Conservation (phyloP, 2,113 vertebrate genomes). For the Thunnus thynnus region DNA sequence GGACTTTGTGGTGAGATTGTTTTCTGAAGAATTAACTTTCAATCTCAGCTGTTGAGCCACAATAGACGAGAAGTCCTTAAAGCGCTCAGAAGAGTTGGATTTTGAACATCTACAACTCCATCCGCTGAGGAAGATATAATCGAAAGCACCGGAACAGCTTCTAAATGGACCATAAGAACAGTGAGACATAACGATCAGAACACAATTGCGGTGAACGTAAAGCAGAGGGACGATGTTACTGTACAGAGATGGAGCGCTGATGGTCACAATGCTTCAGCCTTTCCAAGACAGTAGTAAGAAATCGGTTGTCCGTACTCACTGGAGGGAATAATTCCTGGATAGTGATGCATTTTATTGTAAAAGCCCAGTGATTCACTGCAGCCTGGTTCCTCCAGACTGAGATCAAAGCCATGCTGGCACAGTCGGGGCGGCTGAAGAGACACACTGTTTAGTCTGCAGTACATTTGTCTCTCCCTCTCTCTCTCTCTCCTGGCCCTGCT, state of each 20-base stretch:
- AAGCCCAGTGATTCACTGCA: constrained; percentile 73
- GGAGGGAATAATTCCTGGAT: constrained; percentile 53
- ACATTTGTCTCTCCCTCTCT: constrained; percentile 13
- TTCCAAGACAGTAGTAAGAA: constrained; percentile 50
- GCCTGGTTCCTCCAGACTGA: constrained; percentile 69
- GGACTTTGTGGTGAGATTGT: too few species aligned
- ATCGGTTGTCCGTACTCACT: constrained; percentile 46
- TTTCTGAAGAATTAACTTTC: too few species aligned
- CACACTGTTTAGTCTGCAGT: constrained; percentile 55
- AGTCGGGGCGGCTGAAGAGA: constrained; percentile 44
- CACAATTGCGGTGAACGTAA: background rate
- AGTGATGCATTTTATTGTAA: constrained; percentile 64
- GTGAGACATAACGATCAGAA: background rate
- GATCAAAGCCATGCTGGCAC: constrained; percentile 64
- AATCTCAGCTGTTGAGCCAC: too few species aligned
- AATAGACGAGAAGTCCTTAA: too few species aligned
- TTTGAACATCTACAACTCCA: too few species aligned
- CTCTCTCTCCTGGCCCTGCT: constrained; percentile 28
- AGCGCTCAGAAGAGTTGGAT: too few species aligned
- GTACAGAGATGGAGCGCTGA: background rate
- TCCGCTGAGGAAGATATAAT: background rate
- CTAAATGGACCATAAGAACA: background rate
- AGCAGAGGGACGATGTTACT: background rate
- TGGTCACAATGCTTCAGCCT: constrained; percentile 3
- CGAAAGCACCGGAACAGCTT: background rate